Percentiles rank a stretch among this genome's conserved stretches.
Conservation (phyloP, 2,797 vertebrate species). For the Clarias laeviceps region DNA sequence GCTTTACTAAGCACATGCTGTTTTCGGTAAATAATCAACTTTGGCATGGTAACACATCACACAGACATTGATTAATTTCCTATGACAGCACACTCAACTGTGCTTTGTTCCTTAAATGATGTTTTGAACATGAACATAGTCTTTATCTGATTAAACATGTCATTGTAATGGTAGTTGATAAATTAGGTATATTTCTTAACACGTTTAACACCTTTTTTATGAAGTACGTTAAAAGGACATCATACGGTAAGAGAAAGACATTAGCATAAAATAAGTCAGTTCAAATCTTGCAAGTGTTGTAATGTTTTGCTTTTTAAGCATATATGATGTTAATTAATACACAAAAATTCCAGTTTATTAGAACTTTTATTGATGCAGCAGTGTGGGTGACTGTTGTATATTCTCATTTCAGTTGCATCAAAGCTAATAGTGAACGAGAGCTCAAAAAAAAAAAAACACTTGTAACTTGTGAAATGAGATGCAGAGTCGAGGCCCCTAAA, state of each 20-base stretch:
- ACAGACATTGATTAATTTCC: not conserved
- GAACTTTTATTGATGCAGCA: not conserved
- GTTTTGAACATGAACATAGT: not conserved
- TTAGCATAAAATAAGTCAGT: not conserved
- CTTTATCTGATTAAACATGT: not conserved
- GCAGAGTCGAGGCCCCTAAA: conserved; percentile 26
- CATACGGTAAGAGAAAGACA: not conserved
- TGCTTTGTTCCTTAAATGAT: not conserved
- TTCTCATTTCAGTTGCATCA: conserved; percentile 25
- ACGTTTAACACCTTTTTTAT: not conserved
- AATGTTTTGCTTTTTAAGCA: not conserved
- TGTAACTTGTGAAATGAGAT: conserved; percentile 25
- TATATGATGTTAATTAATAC: not conserved
- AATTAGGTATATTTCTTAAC: not conserved
- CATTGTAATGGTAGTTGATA: not conserved
- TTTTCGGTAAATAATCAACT: not conserved
- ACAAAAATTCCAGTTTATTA: not conserved
- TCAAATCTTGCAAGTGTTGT: not conserved
- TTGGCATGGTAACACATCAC: not conserved
- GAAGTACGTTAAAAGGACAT: not conserved
- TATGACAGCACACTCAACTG: not conserved
- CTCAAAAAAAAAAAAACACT: not conserved
- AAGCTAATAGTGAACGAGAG: conserved; percentile 12
- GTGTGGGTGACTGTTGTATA: not conserved
- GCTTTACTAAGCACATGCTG: not conserved